Conservation (phyloP, 2,888 invertebrate species). For the Drosophila eohydei region DNA sequence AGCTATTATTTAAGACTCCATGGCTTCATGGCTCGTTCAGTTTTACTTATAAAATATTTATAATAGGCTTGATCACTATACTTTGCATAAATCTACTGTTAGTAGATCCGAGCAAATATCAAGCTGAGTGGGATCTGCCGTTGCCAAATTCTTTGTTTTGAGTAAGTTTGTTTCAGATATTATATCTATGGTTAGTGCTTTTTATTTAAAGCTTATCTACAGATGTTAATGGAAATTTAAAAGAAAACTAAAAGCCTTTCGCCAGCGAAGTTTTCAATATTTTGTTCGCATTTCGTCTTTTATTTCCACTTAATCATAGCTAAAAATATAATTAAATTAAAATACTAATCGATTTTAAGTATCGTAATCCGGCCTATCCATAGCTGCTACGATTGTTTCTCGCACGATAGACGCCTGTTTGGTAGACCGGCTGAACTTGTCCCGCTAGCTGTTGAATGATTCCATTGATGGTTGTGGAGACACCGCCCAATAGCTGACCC, state of each 20-base stretch:
- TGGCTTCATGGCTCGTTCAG: neutral
- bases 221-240: neutral
- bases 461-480: conserved; percentile 82
- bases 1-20: too few species aligned
- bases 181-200: neutral
- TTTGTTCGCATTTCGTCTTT: neutral
- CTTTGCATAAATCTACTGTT: too few species aligned
- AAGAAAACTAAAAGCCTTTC: neutral
- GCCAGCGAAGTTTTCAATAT: neutral
- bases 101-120: too few species aligned
- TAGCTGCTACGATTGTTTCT: conserved; percentile 59
- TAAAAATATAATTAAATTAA: conserved; percentile 43
- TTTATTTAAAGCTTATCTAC: neutral
- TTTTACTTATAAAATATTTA: neutral
- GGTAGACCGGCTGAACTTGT: conserved; percentile 81
- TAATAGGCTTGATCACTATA: neutral
- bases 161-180: too few species aligned
- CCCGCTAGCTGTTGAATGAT: conserved; percentile 83
- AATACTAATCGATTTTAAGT: conserved; percentile 19
- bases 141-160: neutral
- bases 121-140: neutral
- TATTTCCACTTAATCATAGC: conserved; percentile 26
- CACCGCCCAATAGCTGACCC: conserved; percentile 81
- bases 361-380: conserved; percentile 31
- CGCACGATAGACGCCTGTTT: conserved; percentile 61